Base-by-base conservation (phyloP, 30 jellyfish, hydroid and myxozoan genomes). In the Clytia hemisphaerica region DNA sequence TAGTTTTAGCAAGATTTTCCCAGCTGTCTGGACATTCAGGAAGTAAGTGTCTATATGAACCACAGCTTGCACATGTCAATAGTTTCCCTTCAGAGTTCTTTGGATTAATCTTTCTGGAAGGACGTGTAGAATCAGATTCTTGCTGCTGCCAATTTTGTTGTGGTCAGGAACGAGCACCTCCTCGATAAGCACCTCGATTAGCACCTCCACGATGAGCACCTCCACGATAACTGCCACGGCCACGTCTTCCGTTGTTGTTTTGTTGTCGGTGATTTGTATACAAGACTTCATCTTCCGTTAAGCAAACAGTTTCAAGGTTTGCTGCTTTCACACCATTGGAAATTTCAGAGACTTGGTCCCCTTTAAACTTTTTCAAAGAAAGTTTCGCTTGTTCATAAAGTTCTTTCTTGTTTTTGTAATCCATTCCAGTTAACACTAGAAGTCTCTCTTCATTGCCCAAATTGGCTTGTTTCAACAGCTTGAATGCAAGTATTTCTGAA, bases 21-120 rank as follows among this genome's bases (percentile, higher is more conserved):
- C 63, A 58, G 2, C 33, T 26, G 34, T 58, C 67, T 32, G 85
- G 85, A 58, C 80, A 58, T n/a, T 58, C 72, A 26, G 21, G 25
- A 35, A 57, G 33, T 25, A 73, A 36, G 45, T 73, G 82, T 46
- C 80, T 50, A 26, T 26, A 26, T 42, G 85, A 58, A 12, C 49
- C 68, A 59, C 79, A 73, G 37, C 67, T 25, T 31, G 29, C 37
- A 54, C 85, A 73, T 25, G 61, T 58, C 32, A 73, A 33, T 21
- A 33, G 37, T 3, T 0, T 27, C 10, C 85, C 85, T 48, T 38
- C 81, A 2, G 80, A 68, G 19, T 31, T 54, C 0, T 14, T 73
- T 6, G 85, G 85, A 28, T 58, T 73, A 5, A 58, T 60, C 7
- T 25, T 30, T 54, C 58, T 69, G 26, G 21, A 32, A 18, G 66